phyloP scores from a whole-genome alignment of 2,113 vertebrate species.

The Eonycteris spelaea region DNA sequence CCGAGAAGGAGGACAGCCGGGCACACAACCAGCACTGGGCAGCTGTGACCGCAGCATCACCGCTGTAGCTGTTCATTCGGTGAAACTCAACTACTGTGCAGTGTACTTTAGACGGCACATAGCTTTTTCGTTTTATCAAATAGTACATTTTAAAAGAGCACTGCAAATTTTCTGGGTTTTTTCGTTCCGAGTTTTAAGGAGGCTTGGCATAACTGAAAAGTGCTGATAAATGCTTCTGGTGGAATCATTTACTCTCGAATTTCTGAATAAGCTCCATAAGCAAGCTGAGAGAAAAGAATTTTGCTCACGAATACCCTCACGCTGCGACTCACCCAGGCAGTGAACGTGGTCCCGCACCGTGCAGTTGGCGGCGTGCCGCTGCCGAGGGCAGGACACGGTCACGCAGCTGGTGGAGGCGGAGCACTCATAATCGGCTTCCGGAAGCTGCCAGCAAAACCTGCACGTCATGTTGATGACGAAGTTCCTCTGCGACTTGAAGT shows the following conservation, averaged over 20 bases:
- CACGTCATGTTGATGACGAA: slow-evolving; percentile 91
- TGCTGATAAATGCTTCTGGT: not conserved
- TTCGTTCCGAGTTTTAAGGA: not conserved
- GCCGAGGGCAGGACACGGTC: slow-evolving; percentile 94
- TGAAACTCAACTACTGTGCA: not conserved
- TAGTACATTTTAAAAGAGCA: not conserved
- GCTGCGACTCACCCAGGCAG: slow-evolving; percentile 88
- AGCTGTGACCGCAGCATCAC: fast-evolving
- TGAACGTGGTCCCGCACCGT: slow-evolving; percentile 91
- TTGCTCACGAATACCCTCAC: fast-evolving
- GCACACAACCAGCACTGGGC: fast-evolving
- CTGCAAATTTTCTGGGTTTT: not conserved
- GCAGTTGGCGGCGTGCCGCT: slow-evolving; percentile 91
- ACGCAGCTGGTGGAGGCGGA: slow-evolving; percentile 91
- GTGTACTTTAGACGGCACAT: not conserved
- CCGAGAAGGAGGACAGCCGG: fast-evolving
- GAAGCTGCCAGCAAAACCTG: slow-evolving; percentile 98
- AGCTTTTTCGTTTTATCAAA: not conserved
- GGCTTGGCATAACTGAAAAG: not conserved
- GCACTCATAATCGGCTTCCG: slow-evolving; percentile 90
- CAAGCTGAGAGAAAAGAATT: not conserved
- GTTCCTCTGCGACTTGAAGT: slow-evolving; percentile 82
- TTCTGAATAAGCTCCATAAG: not conserved
- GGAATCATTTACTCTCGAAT: not conserved
- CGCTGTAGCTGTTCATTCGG: not conserved